Evolutionary conservation across 1,140 invertebrate species (phyloP), one percentile per base, ranked within the genome.

Genomic region (Drosophila tsacasi): DNA sequence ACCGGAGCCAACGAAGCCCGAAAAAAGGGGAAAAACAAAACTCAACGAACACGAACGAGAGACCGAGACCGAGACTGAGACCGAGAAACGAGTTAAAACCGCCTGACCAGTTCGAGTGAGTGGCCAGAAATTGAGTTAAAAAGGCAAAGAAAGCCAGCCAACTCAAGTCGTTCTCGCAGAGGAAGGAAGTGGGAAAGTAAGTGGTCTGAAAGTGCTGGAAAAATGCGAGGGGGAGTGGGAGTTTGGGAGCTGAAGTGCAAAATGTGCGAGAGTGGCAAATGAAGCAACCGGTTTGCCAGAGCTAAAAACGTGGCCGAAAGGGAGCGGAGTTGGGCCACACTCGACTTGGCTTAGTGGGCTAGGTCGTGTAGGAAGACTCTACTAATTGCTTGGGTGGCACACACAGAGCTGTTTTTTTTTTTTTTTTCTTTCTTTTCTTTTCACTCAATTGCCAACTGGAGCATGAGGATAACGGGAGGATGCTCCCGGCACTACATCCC

Each of bases 11-110:
- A 50, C 63, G 81, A 68, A 81, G 66, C 49, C 61, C 54, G 74
- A 83, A 81, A 77, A 89, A 65, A 77, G 82, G 84, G 85, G 85
- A 71, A 90, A 89, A 90, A 90, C 47, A 76, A 89, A 90, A 90
- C 85, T 90, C 19, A 90, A 90, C 84, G 84, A 89, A 89, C 78
- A 90, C 84, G 84, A 89, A 90, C 78, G 79, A 68, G 79, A 68
- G 57, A 2, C 35, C 13, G 35, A 37, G 27, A 30, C 27, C 27
- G 27, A 9, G 19, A 5, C 30, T 13, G 50, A 54, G 54, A 7
- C 49, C 78, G 79, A 76, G 57, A 21, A 17, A 62, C 27, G 67
- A 66, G 66, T 27, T 57, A 76, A 83, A 74, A 78, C 44, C 54
- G 58, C 49, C 52, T 76, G 74, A 40, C 73, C 75, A 54, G 47